phyloP scores from a whole-genome alignment of 2,888 invertebrate genomes.

The Andrena bucephala region DNA sequence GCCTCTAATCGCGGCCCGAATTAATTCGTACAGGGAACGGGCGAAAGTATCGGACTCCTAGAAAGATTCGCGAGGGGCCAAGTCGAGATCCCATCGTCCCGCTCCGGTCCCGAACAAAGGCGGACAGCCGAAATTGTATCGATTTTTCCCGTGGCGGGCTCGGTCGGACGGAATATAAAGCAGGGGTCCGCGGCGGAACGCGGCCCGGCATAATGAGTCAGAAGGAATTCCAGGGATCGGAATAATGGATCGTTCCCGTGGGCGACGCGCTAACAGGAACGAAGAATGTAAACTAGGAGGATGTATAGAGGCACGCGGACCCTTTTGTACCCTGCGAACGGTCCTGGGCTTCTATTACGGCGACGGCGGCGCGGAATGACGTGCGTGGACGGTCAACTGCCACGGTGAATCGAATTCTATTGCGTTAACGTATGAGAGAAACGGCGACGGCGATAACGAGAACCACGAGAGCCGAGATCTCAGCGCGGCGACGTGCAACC shows the following conservation, averaged over 20 bases:
- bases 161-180: constrained; percentile 60
- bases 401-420: constrained; percentile 55
- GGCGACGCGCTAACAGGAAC: constrained; percentile 59
- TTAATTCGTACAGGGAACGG: neutral
- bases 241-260: constrained; percentile 66
- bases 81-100: neutral
- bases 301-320: constrained; percentile 53
- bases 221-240: constrained; percentile 62
- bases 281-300: constrained; percentile 72
- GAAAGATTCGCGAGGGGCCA: neutral
- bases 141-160: constrained; percentile 61
- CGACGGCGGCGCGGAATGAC: constrained; percentile 33
- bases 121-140: constrained; percentile 58
- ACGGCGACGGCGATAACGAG: constrained; percentile 30
- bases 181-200: constrained; percentile 47
- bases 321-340: constrained; percentile 59
- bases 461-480: constrained; percentile 16
- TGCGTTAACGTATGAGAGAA: constrained; percentile 1
- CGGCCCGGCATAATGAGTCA: constrained; percentile 68
- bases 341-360: constrained; percentile 31
- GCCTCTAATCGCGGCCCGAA: neutral
- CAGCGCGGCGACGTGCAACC: neutral
- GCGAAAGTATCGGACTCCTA: neutral
- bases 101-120: constrained; percentile 18
- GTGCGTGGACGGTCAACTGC: constrained; percentile 65